Evolutionary conservation across 2,113 vertebrate genomes (phyloP).

Genomic region (Pristiophorus japonicus): DNA sequence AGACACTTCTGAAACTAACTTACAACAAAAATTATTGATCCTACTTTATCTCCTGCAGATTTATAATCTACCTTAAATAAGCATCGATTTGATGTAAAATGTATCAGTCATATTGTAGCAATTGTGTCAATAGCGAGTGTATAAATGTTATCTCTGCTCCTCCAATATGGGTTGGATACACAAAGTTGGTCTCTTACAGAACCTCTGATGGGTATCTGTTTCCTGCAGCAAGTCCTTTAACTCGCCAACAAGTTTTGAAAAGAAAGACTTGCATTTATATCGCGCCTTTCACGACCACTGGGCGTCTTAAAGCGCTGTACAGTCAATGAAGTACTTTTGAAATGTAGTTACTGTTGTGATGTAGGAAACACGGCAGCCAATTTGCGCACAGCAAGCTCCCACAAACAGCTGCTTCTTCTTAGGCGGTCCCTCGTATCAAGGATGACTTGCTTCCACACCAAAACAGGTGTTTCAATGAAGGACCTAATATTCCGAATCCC

Average conservation of each 20-base stretch:
- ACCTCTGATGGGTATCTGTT: neutral
- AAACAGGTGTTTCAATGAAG: too few relatives aligned
- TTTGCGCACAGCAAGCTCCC: too few relatives aligned
- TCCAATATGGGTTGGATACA: neutral
- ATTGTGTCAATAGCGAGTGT: neutral
- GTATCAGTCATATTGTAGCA: neutral
- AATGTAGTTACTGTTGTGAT: too few relatives aligned
- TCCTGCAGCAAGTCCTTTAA: neutral
- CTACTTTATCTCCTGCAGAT: neutral
- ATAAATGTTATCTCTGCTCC: neutral
- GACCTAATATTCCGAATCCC: too few relatives aligned
- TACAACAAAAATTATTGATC: neutral
- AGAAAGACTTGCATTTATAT: too few relatives aligned
- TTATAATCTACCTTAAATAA: neutral
- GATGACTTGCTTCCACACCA: too few relatives aligned
- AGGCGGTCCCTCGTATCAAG: too few relatives aligned
- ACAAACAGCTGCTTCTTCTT: too few relatives aligned
- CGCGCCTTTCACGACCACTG: too few relatives aligned
- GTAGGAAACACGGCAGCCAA: too few relatives aligned
- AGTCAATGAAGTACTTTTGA: too few relatives aligned
- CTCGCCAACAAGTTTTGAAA: neutral
- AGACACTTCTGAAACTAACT: neutral
- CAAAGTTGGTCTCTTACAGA: neutral
- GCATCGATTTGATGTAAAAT: neutral
- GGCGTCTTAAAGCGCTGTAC: too few relatives aligned